Evolutionary conservation across 2,113 vertebrate species (phyloP).

Genomic region (Perccottus glenii): DNA sequence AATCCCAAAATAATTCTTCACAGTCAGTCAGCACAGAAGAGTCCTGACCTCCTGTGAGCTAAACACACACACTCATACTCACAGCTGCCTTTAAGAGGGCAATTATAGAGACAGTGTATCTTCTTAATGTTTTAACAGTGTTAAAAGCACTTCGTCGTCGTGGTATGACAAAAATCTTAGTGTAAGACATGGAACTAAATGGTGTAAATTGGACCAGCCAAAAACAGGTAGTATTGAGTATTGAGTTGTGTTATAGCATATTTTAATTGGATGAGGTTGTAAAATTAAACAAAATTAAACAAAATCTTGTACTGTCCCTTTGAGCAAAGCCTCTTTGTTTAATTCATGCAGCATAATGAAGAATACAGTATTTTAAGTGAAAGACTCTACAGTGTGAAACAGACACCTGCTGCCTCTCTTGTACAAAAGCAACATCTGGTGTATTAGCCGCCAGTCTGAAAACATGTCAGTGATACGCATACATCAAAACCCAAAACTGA

Average conservation of each 20-base stretch:
- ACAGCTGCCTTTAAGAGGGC: neutral
- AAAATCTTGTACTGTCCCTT: neutral
- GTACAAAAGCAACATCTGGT: constrained; percentile 16
- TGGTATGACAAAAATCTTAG: neutral
- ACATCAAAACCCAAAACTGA: neutral
- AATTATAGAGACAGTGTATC: constrained; percentile 7
- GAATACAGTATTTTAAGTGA: no score
- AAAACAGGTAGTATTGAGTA: no score
- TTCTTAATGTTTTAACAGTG: constrained; percentile 5
- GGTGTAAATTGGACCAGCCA: neutral
- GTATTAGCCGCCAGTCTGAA: constrained; percentile 7
- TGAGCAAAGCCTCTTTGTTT: neutral
- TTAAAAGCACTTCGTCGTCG: neutral
- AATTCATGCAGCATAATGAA: neutral
- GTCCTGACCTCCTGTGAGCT: constrained; percentile 64
- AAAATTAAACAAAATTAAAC: neutral
- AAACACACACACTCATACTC: constrained; percentile 30
- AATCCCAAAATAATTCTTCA: constrained; percentile 76
- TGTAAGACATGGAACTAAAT: no score
- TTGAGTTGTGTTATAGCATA: no score
- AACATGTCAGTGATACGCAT: neutral
- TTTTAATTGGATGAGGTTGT: no score
- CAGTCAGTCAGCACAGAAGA: constrained; percentile 61
- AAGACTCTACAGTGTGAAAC: neutral
- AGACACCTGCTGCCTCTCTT: constrained; percentile 21